Base-by-base conservation (phyloP, 2,113 vertebrate genomes). In the Chlorodrepanis virens region DNA sequence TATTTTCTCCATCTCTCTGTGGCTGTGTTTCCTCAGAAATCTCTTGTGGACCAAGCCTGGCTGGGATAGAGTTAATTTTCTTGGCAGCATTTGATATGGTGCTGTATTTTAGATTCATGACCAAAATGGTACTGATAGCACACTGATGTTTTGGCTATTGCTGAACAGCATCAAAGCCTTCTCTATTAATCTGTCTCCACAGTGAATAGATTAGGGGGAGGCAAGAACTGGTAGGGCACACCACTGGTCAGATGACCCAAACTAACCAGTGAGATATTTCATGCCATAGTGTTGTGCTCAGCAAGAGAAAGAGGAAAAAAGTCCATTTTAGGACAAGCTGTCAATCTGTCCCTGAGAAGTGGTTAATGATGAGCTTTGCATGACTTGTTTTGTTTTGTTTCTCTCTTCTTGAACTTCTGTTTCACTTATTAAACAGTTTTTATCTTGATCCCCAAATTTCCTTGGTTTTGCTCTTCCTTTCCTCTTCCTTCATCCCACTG, bases 301-400 rank as follows among this genome's bases (percentile, higher is more conserved):
- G 31, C 39, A 49, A 63, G 35, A 25, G 22, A 33, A 79, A 42
- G 4, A 42, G 3, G 8, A 31, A 54, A 50, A 35, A 23, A 5
- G 19, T 67, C 31, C 18, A 27, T 61, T 6, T 56, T 82, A 52
- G 56, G 27, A 14, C 15, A 78, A n/a, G 10, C 3, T 13, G 17
- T 37, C 0, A 2, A 1, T 70, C 70, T 82, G 3, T 27, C 37
- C 1, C 0, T n/a, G 42, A 25, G 45, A 57, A 19, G n/a, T 37
- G 12, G 28, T 63, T 20, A 71, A 20, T 29, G 14, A 71, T 49
- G 2, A 2, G 33, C 16, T 79, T 65, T 83, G 14, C 25, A n/a
- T 89, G 5, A 5, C 22, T 79, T 77, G 9, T 49, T 80, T 37
- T 50, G 28, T 47, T 69, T 83, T 6, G 2, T 35, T 74, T 71